Percentiles rank a stretch among this genome's conserved stretches.
phyloP scores from a whole-genome alignment of 2,888 invertebrate genomes.

The Drosophila anomelani region DNA sequence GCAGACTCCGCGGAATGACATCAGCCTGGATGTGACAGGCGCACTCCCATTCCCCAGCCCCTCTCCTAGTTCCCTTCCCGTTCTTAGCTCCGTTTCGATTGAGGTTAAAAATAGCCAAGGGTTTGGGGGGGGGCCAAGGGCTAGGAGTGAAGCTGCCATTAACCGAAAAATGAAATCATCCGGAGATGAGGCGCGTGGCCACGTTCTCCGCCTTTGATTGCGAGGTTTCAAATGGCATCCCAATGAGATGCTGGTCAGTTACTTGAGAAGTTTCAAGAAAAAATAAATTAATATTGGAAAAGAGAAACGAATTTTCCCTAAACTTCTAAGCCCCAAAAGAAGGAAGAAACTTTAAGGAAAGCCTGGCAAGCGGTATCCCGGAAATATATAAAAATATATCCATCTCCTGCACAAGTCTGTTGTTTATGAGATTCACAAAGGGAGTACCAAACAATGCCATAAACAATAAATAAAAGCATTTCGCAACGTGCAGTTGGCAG shows the following conservation, averaged over 20 bases:
- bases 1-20: constrained; percentile 43
- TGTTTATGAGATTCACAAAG: constrained; percentile 1
- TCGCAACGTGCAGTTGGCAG: constrained; percentile 8
- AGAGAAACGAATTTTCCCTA: neutral
- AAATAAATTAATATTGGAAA: neutral
- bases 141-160: constrained; percentile 50
- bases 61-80: neutral
- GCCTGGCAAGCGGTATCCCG: neutral
- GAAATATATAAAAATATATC: neutral
- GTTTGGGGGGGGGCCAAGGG: constrained; percentile 13
- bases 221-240: constrained; percentile 19
- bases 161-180: constrained; percentile 51
- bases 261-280: constrained; percentile 6
- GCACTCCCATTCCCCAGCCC: neutral
- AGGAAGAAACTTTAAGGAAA: neutral
- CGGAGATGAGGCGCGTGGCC: constrained; percentile 59
- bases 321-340: neutral
- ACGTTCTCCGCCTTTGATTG: neutral
- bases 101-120: constrained; percentile 37
- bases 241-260: neutral
- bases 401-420: neutral
- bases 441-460: constrained; percentile 12
- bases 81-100: neutral
- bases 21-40: constrained; percentile 40
- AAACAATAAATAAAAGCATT: neutral